These are phyloP conservation scores for Oophaga sylvatica DNA, from an alignment of 2,797 vertebrate species.

Conservation along the genomic window DNA sequence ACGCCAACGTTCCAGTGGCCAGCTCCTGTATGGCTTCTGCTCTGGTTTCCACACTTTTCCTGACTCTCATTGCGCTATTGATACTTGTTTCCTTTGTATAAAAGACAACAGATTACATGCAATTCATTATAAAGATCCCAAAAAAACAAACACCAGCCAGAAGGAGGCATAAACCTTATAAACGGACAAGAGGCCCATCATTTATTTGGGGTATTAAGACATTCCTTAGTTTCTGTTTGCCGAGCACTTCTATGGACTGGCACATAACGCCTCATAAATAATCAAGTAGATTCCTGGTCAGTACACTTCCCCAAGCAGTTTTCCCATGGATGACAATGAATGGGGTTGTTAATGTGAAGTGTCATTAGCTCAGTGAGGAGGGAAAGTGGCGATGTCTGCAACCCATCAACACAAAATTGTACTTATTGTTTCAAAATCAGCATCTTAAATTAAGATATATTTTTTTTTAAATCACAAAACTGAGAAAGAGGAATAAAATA, in stretches of 20 bases:
- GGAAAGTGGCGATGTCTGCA: background rate
- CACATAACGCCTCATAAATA: slow-evolving; percentile 36
- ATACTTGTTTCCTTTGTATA: slow-evolving; percentile 15
- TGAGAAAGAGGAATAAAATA: background rate
- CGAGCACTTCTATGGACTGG: slow-evolving; percentile 29
- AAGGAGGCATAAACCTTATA: background rate
- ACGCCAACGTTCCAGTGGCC: no score
- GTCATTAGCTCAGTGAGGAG: background rate
- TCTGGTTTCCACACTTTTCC: slow-evolving; percentile 3
- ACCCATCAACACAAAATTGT: background rate
- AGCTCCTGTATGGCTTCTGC: background rate
- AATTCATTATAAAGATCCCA: slow-evolving; percentile 24
- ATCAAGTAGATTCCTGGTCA: background rate
- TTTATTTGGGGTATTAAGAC: slow-evolving; percentile 31
- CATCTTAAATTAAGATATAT: background rate
- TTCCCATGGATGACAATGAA: slow-evolving; percentile 23
- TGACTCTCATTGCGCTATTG: slow-evolving; percentile 3
- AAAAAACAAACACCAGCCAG: slow-evolving; percentile 17
- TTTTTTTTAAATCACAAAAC: background rate
- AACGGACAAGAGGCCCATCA: slow-evolving; percentile 9
- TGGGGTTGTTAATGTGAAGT: background rate
- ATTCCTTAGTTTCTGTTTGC: slow-evolving; percentile 32
- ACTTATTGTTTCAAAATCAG: background rate
- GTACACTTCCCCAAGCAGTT: slow-evolving; percentile 1
- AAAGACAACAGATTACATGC: slow-evolving; percentile 8